Evolutionary conservation across 2,888 invertebrate species (phyloP).

Genomic region (Germaria angustata): DNA sequence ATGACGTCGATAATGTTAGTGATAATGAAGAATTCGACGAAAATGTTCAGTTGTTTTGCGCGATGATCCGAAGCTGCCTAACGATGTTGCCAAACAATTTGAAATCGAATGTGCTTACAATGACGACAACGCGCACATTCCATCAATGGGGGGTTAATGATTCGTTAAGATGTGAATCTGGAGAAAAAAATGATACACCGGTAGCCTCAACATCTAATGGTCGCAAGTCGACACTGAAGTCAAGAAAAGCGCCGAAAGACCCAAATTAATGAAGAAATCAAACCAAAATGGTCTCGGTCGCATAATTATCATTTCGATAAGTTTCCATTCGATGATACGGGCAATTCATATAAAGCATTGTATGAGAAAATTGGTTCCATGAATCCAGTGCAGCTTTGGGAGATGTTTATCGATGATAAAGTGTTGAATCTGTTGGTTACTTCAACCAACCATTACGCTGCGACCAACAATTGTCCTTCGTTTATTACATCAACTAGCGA

Average conservation of each 20-base stretch:
- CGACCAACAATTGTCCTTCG: background rate
- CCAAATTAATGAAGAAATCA: slow-evolving; percentile 22
- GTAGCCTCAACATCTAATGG: background rate
- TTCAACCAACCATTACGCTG: background rate
- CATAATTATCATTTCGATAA: slow-evolving; percentile 27
- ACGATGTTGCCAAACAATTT: background rate
- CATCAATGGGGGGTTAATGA: background rate
- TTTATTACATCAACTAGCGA: background rate
- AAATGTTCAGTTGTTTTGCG: background rate
- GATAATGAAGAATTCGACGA: too few relatives aligned
- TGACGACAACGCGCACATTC: background rate
- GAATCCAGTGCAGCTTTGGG: background rate
- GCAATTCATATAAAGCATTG: background rate
- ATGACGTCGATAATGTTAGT: too few relatives aligned
- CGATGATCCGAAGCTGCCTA: background rate
- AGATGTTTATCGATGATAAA: background rate
- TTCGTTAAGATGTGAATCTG: too few relatives aligned
- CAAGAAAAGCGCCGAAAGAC: background rate
- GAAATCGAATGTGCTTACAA: background rate
- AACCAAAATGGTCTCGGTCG: slow-evolving; percentile 13
- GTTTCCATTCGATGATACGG: background rate
- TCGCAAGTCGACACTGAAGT: background rate
- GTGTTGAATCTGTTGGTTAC: background rate
- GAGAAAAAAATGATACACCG: background rate
- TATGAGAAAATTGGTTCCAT: background rate